A percentile compares a stretch with the other conserved stretches of the same genome.
Evolutionary conservation across 2,797 vertebrate genomes (phyloP).

Genomic region (Synaphobranchus kaupii): DNA sequence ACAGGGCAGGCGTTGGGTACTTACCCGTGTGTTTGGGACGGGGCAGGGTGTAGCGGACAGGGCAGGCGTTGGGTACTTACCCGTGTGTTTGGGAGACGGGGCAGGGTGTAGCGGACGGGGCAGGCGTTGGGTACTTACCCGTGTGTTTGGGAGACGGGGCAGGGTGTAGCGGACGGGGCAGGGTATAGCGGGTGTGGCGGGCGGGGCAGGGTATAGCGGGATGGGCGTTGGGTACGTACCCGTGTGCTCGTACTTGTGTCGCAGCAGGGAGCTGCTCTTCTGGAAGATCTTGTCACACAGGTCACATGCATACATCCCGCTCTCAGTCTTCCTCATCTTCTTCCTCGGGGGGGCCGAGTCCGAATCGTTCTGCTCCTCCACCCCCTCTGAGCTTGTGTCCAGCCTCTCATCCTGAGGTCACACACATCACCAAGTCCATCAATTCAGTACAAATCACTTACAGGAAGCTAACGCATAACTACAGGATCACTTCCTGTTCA

Average conservation of each 20-base stretch:
- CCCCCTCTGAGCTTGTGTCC: slow-evolving; percentile 81
- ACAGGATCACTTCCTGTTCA: neutral
- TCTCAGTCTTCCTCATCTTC: slow-evolving; percentile 86
- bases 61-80: too few relatives aligned
- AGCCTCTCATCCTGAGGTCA: slow-evolving; percentile 77
- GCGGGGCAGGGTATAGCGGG: too few relatives aligned
- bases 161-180: too few relatives aligned
- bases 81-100: too few relatives aligned
- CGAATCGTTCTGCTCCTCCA: slow-evolving; percentile 85
- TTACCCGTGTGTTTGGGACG: too few relatives aligned
- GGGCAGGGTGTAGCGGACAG: too few relatives aligned
- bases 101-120: too few relatives aligned
- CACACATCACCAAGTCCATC: neutral
- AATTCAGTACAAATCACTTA: neutral
- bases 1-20: too few relatives aligned
- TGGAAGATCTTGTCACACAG: slow-evolving; percentile 98
- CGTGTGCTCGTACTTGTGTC: slow-evolving; percentile 91
- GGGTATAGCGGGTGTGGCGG: too few relatives aligned
- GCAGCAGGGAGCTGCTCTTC: slow-evolving; percentile 94
- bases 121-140: too few relatives aligned
- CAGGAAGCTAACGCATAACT: neutral
- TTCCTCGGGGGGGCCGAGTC: slow-evolving; percentile 82
- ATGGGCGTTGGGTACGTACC: neutral
- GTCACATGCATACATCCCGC: slow-evolving; percentile 91
- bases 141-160: too few relatives aligned